Base-by-base conservation (phyloP, 35 echinoderm and acorn worm genomes). In the Stichopus chloronotus region DNA sequence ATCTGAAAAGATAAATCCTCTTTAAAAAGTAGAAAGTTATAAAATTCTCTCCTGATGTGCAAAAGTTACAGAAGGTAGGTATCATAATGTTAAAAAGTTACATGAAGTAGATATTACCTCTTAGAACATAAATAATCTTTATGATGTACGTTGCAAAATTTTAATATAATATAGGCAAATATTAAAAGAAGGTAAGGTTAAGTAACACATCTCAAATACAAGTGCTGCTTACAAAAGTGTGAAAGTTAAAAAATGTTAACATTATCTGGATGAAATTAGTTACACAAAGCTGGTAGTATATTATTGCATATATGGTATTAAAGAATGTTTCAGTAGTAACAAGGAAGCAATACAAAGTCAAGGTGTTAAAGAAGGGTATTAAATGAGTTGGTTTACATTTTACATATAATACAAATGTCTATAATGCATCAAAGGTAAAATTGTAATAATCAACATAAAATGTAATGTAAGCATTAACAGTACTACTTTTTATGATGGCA, bases 41-140 rank as follows among this genome's bases (percentile, higher is more conserved):
- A 71, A 71, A 71, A 71, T 71, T 71, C 65, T 71, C 11, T 71
- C 11, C 65, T 71, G 11, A 71, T 71, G 65, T 71, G n/a, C 65
- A 71, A 71, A 71, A 71, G 65, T 71, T 71, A 71, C 65, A 20
- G 65, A 71, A 71, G 65, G 65, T 71, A 71, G 65, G 65, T 71
- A 71, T 71, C 65, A 14, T 71, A 14, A 71, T 71, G n/a, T 71
- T 71, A 14, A 71, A 71, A 71, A 71, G 65, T 71, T 71, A 71
- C 11, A 71, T 71, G 65, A 71, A 71, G n/a, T 71, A 71, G n/a
- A 71, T 71, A 71, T 71, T 2, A 71, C 65, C n/a, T 71, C 11
- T 4, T 71, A 71, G 4, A 71, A 20, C 65, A 71, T 71, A 71
- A 71, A 71, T 20, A 4, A 2, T 71, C 65, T 71, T 71, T 71